Evolutionary conservation across 2,113 vertebrate genomes (phyloP), one percentile per base, ranked within the genome.

Genomic region (Ochotona curzoniae): DNA sequence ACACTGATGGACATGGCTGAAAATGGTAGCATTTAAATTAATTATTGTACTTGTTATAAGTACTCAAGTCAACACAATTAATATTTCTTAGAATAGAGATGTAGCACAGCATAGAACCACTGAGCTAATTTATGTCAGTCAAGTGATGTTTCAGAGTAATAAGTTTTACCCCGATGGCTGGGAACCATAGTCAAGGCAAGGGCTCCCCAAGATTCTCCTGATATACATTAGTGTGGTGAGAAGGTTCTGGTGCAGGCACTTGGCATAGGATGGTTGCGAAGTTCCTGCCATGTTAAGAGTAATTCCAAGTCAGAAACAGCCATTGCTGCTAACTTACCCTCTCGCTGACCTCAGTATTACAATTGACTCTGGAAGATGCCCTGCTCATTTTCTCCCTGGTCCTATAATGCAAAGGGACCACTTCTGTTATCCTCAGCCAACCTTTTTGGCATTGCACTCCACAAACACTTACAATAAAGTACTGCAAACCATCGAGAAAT

Each of bases 191-290:
- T 57, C 54, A 73, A 25, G 38, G 15, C 30, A 44, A 23, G 26
- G 12, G 26, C 20, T 64, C 44, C 2, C 76, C 15, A 20, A 32
- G 23, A 35, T 73, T 57, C 49, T 30, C 63, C 30, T 35, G 66
- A 28, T 26, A 14, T 1, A 25, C 2, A 17, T 14, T 25, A 32
- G 0, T 28, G 26, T 57, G 47, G 54, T 28, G 4, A 44, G 14
- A 28, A 28, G 23, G 15, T 32, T 38, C 57, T 57, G 54, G 54
- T 57, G 54, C 18, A 14, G 25, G 11, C 20, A n/a, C 57, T 5
- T 7, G 25, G 20, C 4, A 25, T 10, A 63, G 21, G 2, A 2
- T 0, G 4, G 26, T 13, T 32, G 5, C 17, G 25, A 21, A 18
- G 66, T 28, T 88, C 28, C 49, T 75, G 13, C 1, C 38, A 15